Conservation (phyloP, 2,888 invertebrate genomes). For the Eretmocerus hayati region DNA sequence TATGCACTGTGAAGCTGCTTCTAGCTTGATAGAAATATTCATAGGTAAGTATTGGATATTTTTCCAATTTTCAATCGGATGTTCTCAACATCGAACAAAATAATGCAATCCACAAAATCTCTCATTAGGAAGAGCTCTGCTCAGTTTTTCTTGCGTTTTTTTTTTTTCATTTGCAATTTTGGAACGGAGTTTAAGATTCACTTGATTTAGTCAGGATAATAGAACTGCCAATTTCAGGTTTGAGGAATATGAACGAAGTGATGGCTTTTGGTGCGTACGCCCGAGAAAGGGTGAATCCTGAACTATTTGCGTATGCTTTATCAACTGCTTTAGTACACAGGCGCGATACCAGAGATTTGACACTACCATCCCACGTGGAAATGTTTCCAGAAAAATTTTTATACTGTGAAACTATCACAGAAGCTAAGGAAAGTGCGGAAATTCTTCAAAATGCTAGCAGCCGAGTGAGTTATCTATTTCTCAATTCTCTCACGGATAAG, state of each 20-base stretch:
- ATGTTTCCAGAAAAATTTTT: conserved; percentile 77
- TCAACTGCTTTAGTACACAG: conserved; percentile 71
- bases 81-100: neutral
- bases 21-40: conserved; percentile 61
- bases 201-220: neutral
- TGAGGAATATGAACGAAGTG: conserved; percentile 65
- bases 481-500: neutral
- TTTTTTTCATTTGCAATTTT: neutral
- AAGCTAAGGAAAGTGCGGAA: conserved; percentile 62
- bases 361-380: conserved; percentile 67
- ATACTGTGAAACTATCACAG: conserved; percentile 63
- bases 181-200: neutral
- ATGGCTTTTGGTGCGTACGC: conserved; percentile 64
- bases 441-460: conserved; percentile 55
- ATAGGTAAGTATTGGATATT: conserved; percentile 49
- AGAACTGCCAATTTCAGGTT: conserved; percentile 46
- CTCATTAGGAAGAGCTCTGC: too few species aligned
- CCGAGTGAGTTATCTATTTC: conserved; percentile 50
- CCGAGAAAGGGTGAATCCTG: conserved; percentile 69
- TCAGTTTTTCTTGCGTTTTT: too few species aligned
- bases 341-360: conserved; percentile 61
- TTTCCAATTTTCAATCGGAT: neutral
- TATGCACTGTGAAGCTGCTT: conserved; percentile 63
- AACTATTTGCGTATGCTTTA: conserved; percentile 71
- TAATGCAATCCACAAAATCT: too few species aligned